Conservation (phyloP, 2,888 invertebrate genomes). For the Catocala sponsa region DNA sequence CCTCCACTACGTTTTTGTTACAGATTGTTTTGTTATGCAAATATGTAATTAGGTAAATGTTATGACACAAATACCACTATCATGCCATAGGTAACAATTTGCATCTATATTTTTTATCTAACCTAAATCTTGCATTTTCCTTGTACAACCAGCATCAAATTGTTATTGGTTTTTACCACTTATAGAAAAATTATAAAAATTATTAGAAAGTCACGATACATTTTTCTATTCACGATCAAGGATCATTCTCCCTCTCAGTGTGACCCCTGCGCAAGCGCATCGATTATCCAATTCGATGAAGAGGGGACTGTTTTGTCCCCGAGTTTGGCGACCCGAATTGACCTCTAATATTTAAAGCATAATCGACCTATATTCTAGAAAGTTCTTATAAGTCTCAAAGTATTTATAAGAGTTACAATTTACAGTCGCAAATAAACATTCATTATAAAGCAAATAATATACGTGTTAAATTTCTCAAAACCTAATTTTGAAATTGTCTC, state of each 20-base stretch:
- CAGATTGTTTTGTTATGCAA: not conserved
- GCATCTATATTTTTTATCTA: not conserved
- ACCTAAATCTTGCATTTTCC: constrained; percentile 6
- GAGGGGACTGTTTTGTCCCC: constrained; percentile 38
- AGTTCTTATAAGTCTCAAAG: constrained; percentile 8
- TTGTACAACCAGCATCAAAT: not conserved
- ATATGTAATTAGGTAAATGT: not conserved
- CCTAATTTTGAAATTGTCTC: too few relatives aligned
- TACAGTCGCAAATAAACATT: too few relatives aligned
- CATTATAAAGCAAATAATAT: too few relatives aligned
- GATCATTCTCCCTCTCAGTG: constrained; percentile 30
- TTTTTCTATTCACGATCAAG: constrained; percentile 11
- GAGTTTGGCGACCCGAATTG: constrained; percentile 46
- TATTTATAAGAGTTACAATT: too few relatives aligned
- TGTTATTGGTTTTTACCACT: not conserved
- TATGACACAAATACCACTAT: not conserved
- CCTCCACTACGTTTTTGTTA: not conserved
- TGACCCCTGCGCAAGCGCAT: constrained; percentile 17
- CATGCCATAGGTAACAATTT: not conserved
- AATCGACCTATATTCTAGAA: constrained; percentile 34
- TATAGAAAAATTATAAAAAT: not conserved
- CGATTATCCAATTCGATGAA: constrained; percentile 47
- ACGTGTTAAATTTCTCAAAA: too few relatives aligned
- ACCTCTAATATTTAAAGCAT: constrained; percentile 39
- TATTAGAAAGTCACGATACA: constrained; percentile 36